A percentile compares a stretch with the other conserved stretches of the same genome.
Evolutionary conservation across 2,888 invertebrate species (phyloP).

Genomic region (Hirtodrosophila confusa): DNA sequence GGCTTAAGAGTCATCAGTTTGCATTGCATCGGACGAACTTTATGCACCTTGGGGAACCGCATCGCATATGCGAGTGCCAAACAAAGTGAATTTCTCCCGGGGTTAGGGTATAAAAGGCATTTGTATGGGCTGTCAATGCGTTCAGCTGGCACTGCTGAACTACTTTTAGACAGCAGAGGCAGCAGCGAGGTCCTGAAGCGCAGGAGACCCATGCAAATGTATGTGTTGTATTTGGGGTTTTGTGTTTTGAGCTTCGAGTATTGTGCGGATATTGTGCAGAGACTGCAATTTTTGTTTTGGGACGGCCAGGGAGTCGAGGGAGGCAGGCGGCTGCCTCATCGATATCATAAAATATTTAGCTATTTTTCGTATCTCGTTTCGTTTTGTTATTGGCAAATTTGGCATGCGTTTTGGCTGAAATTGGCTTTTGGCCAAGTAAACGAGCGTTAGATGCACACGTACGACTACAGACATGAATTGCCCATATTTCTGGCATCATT

Average conservation of each 20-base stretch:
- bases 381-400: slow-evolving; percentile 76
- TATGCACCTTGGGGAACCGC: slow-evolving; percentile 24
- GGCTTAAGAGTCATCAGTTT: slow-evolving; percentile 44
- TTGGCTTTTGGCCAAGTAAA: slow-evolving; percentile 77
- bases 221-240: slow-evolving; percentile 13
- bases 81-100: slow-evolving; percentile 58
- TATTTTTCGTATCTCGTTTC: slow-evolving; percentile 75
- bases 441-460: slow-evolving; percentile 46
- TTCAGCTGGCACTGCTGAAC: slow-evolving; percentile 65
- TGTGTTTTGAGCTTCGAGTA: slow-evolving; percentile 19
- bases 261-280: slow-evolving; percentile 37
- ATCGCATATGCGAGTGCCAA: slow-evolving; percentile 32
- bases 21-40: slow-evolving; percentile 42
- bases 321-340: slow-evolving; percentile 50
- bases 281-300: slow-evolving; percentile 30
- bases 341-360: slow-evolving; percentile 77
- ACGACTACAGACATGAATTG: slow-evolving; percentile 44
- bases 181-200: slow-evolving; percentile 14
- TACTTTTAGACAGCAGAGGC: slow-evolving; percentile 54
- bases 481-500: slow-evolving; percentile 63
- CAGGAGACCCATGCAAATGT: slow-evolving; percentile 55
- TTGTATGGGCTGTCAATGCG: slow-evolving; percentile 71
- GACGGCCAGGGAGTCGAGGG: neutral
- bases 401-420: slow-evolving; percentile 75
- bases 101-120: slow-evolving; percentile 61